Evolutionary conservation across 2,113 vertebrate genomes (phyloP).

Genomic region (Menidia beryllina): DNA sequence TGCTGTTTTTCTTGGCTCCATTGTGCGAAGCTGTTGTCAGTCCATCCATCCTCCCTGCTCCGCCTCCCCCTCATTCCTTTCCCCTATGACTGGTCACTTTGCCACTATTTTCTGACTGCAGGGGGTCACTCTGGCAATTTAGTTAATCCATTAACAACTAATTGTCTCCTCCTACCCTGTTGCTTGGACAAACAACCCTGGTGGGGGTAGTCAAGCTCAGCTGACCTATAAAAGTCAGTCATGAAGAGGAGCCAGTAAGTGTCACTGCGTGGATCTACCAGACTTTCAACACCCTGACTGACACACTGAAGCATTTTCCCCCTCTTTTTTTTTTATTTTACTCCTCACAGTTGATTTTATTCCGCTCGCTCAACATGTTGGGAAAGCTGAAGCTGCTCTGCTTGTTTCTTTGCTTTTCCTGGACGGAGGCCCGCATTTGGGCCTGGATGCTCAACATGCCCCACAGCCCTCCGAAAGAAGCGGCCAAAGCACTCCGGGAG

Average conservation of each 20-base stretch:
- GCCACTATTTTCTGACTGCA: constrained; percentile 64
- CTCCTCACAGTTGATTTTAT: background rate
- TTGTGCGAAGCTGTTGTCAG: constrained; percentile 70
- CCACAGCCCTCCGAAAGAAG: constrained; percentile 79
- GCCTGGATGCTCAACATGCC: constrained; percentile 91
- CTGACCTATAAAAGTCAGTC: constrained; percentile 77
- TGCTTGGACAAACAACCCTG: constrained; percentile 83
- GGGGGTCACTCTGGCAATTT: constrained; percentile 81
- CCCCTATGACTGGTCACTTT: constrained; percentile 68
- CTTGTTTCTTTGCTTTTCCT: constrained; percentile 68
- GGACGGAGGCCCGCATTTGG: constrained; percentile 83
- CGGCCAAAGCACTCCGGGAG: constrained; percentile 51
- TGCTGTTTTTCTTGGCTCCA: constrained; percentile 55
- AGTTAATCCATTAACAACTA: constrained; percentile 90
- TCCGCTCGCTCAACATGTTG: constrained; percentile 45
- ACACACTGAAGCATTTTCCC: constrained; percentile 2
- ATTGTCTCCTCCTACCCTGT: constrained; percentile 87
- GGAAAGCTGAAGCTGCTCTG: constrained; percentile 56
- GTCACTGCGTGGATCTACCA: constrained; percentile 16
- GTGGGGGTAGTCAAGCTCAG: constrained; percentile 29
- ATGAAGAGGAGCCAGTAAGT: constrained; percentile 30
- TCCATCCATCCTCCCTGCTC: constrained; percentile 45
- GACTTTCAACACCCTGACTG: constrained; percentile 1
- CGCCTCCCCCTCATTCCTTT: constrained; percentile 27
- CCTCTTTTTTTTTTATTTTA: background rate